Evolutionary conservation across 2,888 invertebrate species (phyloP), one percentile per base, ranked within the genome.

Genomic region (Heteromurus nitidus): DNA sequence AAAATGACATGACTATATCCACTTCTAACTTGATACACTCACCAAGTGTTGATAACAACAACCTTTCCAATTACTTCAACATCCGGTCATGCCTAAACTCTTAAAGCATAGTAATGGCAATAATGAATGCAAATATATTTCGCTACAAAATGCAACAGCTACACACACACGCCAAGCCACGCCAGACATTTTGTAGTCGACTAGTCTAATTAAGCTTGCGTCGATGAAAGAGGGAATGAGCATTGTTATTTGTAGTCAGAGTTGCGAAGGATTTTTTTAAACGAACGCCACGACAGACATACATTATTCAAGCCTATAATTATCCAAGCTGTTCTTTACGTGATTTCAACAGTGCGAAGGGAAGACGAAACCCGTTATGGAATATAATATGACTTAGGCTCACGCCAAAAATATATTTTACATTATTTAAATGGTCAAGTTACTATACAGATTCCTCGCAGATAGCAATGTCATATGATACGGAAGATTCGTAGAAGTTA

Each of bases 61-160:
- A 62, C 62, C 62, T 67, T 67, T 67, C 65, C 65, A 67, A 67
- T 67, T 67, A 67, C 11, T 31, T 11, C 20, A 31, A 44, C 65
- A 24, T 67, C 65, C 65, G 44, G 65, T 64, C 60, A 50, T n/a
- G 16, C 7, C n/a, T 50, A 50, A n/a, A 5, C 36, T 36, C 36
- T 36, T 36, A 9, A 36, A n/a, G n/a, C 13, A 36, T 36, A 36
- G 36, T 36, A n/a, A n/a, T 36, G 7, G 13, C 36, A 9, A 36
- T 36, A 9, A 28, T 28, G 28, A 13, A 58, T 16, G 58, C 58
- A 24, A 28, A 16, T 16, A 58, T 26, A 58, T 24, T 58, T 1
- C 11, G 26, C 16, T 3, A 28, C 11, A 18, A 18, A 18, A 31
- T 62, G 62, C 62, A 62, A 62, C 62, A 62, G 62, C 62, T 62